Base-by-base conservation (phyloP, 2,797 vertebrate genomes). In the Borostomias antarcticus region DNA sequence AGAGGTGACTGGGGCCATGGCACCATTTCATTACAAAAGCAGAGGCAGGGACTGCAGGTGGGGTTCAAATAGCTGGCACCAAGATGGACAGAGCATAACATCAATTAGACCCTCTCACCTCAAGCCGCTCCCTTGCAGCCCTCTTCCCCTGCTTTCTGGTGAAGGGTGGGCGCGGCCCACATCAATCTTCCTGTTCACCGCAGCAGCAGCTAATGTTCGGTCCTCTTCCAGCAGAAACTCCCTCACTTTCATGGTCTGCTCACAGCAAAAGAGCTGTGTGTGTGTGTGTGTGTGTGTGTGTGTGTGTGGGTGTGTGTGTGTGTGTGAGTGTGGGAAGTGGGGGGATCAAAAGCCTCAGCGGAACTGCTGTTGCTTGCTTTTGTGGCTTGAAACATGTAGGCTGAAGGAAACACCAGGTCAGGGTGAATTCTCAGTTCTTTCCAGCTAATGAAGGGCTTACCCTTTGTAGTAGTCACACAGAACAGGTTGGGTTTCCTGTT, bases 381-480 rank as follows among this genome's bases (percentile, higher is more conserved):
- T 37, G 19, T 60, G 48, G 62, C 82, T 76, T 78, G 66, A 47
- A 72, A 11, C 75, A 58, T 58, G 4, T 52, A 21, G 21, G 37
- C 28, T 13, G 6, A 51, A 61, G 30, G 61, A 74, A 78, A 80
- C 60, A 78, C 69, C 62, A 69, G 73, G 63, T 64, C 47, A 23
- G 57, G 71, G 73, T 72, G 59, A 75, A 71, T 80, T 73, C 68
- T 64, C 54, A 68, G 53, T 43, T 69, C 66, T 72, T 75, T 62
- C 8, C 35, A 2, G 33, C 23, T 48, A 59, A 40, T 58, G 50
- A 87, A 79, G 47, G 65, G 73, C 79, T 82, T 75, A 71, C 53
- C 83, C 65, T 69, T 67, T 74, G 78, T 86, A 83, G 72, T 67
- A 86, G 64, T 82, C 79, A 54, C 78, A 84, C 23, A 32, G 62